Percentiles rank a stretch among this genome's conserved stretches.
Evolutionary conservation across 2,888 invertebrate genomes (phyloP).

Genomic region (Pteria penguin): DNA sequence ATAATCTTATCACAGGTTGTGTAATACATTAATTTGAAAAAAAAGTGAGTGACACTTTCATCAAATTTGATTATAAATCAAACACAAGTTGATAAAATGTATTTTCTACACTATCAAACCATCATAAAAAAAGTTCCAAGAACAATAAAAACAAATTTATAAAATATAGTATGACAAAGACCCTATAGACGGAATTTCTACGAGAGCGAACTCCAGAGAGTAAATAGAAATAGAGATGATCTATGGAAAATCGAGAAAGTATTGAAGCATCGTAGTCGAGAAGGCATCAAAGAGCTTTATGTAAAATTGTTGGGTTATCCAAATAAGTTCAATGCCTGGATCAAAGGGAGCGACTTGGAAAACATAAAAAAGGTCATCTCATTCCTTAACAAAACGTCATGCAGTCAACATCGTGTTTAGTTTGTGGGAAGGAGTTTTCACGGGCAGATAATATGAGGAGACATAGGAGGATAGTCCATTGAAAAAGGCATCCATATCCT

Average conservation of each 20-base stretch:
- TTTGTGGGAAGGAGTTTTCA: slow-evolving; percentile 3
- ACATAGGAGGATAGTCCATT: not conserved
- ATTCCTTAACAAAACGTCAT: not conserved
- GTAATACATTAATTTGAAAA: too few relatives aligned
- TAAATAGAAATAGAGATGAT: slow-evolving; percentile 16
- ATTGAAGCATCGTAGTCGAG: not conserved
- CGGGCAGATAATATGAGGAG: not conserved
- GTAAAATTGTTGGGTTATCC: slow-evolving; percentile 37
- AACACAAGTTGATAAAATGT: too few relatives aligned
- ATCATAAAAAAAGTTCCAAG: too few relatives aligned
- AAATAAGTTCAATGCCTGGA: slow-evolving; percentile 33
- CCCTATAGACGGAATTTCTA: slow-evolving; percentile 20
- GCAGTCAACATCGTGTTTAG: slow-evolving; percentile 17
- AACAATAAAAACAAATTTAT: too few relatives aligned
- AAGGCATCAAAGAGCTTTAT: slow-evolving; percentile 28
- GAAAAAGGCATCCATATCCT: not conserved
- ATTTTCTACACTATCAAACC: too few relatives aligned
- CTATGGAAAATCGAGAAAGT: slow-evolving; percentile 27
- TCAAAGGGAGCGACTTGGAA: slow-evolving; percentile 21
- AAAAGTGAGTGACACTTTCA: too few relatives aligned
- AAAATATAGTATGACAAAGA: too few relatives aligned
- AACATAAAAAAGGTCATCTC: slow-evolving; percentile 7
- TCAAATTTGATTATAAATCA: too few relatives aligned
- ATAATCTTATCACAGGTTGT: too few relatives aligned
- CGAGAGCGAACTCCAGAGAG: slow-evolving; percentile 25